A percentile compares a stretch with the other conserved stretches of the same genome.
Conservation (phyloP, 92 coral and sea anemone species). For the Palythoa heliodiscus region DNA sequence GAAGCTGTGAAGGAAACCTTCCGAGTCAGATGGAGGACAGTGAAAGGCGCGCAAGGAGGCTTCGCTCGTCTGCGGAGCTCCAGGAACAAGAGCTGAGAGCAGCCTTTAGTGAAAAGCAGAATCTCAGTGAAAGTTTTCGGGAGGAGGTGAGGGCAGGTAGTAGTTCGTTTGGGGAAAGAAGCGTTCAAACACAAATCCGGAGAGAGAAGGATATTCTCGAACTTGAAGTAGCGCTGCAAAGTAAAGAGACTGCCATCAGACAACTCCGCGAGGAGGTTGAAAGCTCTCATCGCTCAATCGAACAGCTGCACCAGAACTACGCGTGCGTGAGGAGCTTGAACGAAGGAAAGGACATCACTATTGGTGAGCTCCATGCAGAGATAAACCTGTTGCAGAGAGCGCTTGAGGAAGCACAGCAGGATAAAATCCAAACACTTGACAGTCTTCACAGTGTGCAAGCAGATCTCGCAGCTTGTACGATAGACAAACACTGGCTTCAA, state of each 20-base stretch:
- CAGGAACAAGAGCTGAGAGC: constrained; percentile 84
- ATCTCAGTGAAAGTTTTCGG: constrained; percentile 54
- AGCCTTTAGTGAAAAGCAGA: constrained; percentile 68
- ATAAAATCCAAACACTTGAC: constrained; percentile 65
- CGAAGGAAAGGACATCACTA: constrained; percentile 85
- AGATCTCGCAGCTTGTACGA: constrained; percentile 71
- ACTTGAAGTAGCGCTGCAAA: constrained; percentile 66
- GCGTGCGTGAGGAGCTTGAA: constrained; percentile 79
- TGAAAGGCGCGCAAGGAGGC: constrained; percentile 13
- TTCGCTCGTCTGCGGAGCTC: constrained; percentile 55
- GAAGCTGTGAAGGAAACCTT: neutral
- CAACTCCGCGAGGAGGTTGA: constrained; percentile 78
- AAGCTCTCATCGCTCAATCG: constrained; percentile 65
- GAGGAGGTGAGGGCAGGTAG: constrained; percentile 62
- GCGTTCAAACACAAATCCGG: constrained; percentile 34
- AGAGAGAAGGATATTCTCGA: constrained; percentile 72
- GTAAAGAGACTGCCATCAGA: constrained; percentile 76
- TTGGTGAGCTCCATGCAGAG: constrained; percentile 76
- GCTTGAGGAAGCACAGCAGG: constrained; percentile 76
- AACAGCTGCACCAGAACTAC: constrained; percentile 85
- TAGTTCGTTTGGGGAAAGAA: constrained; percentile 37
- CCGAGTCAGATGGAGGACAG: constrained; percentile 34
- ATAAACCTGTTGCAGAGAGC: constrained; percentile 79
- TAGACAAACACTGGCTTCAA: constrained; percentile 83
- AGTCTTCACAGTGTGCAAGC: constrained; percentile 76